Percentiles rank a stretch among this genome's conserved stretches.
Evolutionary conservation across 2,797 vertebrate genomes (phyloP).

Genomic region (Sciurus vulgaris): DNA sequence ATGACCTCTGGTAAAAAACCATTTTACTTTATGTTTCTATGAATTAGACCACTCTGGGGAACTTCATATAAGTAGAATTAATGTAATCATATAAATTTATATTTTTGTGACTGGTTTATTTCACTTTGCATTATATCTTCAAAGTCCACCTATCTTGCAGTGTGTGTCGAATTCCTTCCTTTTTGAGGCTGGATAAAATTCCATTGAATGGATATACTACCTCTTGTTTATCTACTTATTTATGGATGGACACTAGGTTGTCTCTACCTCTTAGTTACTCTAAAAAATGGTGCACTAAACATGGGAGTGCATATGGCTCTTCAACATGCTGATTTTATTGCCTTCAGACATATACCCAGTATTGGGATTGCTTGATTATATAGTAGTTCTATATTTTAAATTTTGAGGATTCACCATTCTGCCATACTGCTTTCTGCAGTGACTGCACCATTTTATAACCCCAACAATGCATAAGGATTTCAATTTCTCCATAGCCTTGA

Average conservation of each 20-base stretch:
- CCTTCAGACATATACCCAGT: not conserved
- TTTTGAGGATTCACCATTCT: not conserved
- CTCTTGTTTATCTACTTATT: not conserved
- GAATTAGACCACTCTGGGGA: not conserved
- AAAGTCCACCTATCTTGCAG: not conserved
- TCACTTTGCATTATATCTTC: not conserved
- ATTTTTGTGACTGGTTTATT: not conserved
- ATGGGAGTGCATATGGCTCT: not conserved
- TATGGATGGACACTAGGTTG: not conserved
- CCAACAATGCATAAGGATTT: not conserved
- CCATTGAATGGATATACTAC: not conserved
- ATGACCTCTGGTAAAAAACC: not conserved
- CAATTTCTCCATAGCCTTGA: not conserved
- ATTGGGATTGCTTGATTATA: not conserved
- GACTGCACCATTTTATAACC: not conserved
- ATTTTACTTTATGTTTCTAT: not conserved
- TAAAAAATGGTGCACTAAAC: not conserved
- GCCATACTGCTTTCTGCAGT: not conserved
- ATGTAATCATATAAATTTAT: not conserved
- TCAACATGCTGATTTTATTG: not conserved
- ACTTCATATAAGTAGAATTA: not conserved
- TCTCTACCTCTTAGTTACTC: not conserved
- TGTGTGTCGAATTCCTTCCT: not conserved
- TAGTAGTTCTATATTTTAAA: not conserved
- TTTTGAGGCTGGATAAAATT: not conserved